Evolutionary conservation across 2,113 vertebrate genomes (phyloP), one percentile per base, ranked within the genome.

Genomic region (Todiramphus saurophagus): DNA sequence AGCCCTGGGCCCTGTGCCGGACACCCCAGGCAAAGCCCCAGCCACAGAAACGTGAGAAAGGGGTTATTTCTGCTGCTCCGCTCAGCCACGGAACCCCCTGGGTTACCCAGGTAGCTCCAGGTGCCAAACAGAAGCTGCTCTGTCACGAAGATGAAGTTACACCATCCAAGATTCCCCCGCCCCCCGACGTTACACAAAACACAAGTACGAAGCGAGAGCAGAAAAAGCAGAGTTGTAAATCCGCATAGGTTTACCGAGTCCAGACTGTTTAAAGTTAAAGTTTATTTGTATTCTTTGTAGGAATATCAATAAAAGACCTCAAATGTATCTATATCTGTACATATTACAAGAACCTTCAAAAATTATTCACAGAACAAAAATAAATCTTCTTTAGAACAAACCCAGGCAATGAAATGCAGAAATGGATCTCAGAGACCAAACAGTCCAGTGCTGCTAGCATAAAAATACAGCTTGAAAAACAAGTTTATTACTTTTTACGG

Each of bases 291-390:
- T 95, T 98, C 97, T 98, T 97, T 97, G 97, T 98, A 98, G 97
- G 98, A 98, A 98, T 98, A 98, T 97, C 97, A 98, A 97, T 98
- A 98, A 98, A 98, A 98, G 98, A 98, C 97, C 97, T 98, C 98
- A 98, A 98, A 98, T 85, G 93, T 98, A 98, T 98, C 98, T 98
- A 79, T 98, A 98, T 98, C 98, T 98, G 98, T 98, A 98, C 98
- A 98, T 98, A 97, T 98, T 98, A 98, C 97, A 98, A 98, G 98
- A 98, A 98, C 97, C 67, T 86, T 98, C 98, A 97, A 98, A 98
- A 98, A 98, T 98, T 98, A 98, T 98, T 98, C 98, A 98, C 98
- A 98, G 97, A 98, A 98, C 98, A 98, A 98, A 98, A 98, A 98
- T 98, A 98, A 98, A 98, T 98, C 97, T 97, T 98, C 97, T 98